These are phyloP conservation scores for Drosophila bipectinata DNA, from an alignment of 1,140 invertebrate species.

Conservation along the genomic window DNA sequence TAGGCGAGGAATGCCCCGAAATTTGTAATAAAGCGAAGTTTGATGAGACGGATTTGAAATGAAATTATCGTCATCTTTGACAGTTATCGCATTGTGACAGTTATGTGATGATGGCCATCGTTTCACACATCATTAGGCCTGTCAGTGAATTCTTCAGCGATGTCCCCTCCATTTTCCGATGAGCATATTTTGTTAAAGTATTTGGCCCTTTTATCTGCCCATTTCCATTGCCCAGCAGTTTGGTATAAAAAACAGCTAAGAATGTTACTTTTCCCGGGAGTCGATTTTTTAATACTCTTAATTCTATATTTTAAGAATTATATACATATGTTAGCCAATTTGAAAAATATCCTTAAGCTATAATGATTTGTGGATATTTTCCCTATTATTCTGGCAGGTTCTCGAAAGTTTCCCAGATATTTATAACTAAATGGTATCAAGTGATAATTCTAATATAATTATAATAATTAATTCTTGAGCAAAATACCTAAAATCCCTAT, in stretches of 20 bases:
- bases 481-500: too few relatives aligned
- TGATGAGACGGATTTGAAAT: conserved; percentile 43
- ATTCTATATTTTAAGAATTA: too few relatives aligned
- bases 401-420: too few relatives aligned
- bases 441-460: too few relatives aligned
- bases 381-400: too few relatives aligned
- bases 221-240: not conserved
- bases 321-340: too few relatives aligned
- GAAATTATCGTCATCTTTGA: conserved; percentile 26
- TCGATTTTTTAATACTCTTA: too few relatives aligned
- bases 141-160: conserved; percentile 32
- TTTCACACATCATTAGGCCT: conserved; percentile 79
- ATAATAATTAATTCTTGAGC: too few relatives aligned
- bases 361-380: too few relatives aligned
- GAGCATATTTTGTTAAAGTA: conserved; percentile 54
- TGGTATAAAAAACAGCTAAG: not conserved
- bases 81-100: conserved; percentile 49
- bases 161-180: conserved; percentile 25
- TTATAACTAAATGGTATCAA: too few relatives aligned
- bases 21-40: conserved; percentile 31
- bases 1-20: conserved; percentile 22
- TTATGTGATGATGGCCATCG: conserved; percentile 55
- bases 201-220: conserved; percentile 26
- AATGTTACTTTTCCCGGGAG: too few relatives aligned
- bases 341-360: too few relatives aligned